Conservation (phyloP, 2,888 invertebrate genomes). For the Pterobdella sp. region DNA sequence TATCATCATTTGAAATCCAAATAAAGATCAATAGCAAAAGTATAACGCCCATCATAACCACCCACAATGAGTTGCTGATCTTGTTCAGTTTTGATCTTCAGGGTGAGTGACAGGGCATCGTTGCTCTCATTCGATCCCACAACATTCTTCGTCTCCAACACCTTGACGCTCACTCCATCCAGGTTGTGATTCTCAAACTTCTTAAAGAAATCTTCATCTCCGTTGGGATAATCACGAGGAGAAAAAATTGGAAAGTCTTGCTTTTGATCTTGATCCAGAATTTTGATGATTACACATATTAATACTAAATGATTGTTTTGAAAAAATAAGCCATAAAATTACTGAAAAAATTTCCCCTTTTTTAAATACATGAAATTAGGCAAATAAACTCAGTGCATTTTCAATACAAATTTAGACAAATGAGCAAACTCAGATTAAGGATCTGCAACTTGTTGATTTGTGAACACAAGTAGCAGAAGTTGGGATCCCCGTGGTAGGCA, state of each 20-base stretch:
- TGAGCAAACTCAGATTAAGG: too few species aligned
- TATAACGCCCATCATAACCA: not conserved
- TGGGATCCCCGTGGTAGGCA: slow-evolving; percentile 18
- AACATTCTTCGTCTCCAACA: slow-evolving; percentile 1
- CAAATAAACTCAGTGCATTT: too few species aligned
- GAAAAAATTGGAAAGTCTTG: not conserved
- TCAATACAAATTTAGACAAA: too few species aligned
- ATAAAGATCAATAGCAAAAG: not conserved
- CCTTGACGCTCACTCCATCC: not conserved
- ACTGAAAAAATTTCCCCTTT: too few species aligned
- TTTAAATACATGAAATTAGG: too few species aligned
- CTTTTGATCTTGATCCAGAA: not conserved
- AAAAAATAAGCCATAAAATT: too few species aligned
- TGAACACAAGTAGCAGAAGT: slow-evolving; percentile 9
- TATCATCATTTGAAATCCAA: too few species aligned
- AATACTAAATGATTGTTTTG: too few species aligned
- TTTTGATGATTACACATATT: too few species aligned
- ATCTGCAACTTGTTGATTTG: slow-evolving; percentile 9
- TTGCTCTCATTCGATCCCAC: not conserved
- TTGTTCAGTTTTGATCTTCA: slow-evolving; percentile 8
- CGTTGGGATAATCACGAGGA: not conserved
- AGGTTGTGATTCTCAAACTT: not conserved
- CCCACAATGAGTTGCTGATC: slow-evolving; percentile 23
- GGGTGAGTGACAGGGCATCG: slow-evolving; percentile 19
- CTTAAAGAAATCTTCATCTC: not conserved